Base-by-base conservation (phyloP, 2,113 vertebrate species). In the Chamaea fasciata region DNA sequence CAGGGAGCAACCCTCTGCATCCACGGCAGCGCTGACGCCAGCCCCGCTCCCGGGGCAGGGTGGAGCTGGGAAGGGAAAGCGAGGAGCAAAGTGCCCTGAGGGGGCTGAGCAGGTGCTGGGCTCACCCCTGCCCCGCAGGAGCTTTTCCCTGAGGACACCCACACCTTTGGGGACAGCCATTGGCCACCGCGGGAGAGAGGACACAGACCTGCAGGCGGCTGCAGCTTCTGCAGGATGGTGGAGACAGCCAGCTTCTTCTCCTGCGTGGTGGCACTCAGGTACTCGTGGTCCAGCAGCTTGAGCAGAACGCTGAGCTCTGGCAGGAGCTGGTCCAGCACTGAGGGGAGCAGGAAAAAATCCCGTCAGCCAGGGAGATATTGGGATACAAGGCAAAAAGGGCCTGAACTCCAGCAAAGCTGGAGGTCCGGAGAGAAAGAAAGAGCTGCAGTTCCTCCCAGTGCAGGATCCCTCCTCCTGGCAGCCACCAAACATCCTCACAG, bases 221-320 rank as follows among this genome's bases (percentile, higher is more conserved):
- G 99, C 90, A 99, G 96, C 62, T 98, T 98, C 95, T 99, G 98
- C 93, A 99, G 96, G 95, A 99, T 98, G 97, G 96, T 98, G 41
- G 98, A 98, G 83, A 99, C 98, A 0, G 98, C 98, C 80, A 97
- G 97, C 98, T 99, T 99, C 98, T 99, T 99, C 97, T 99, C 98
- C 53, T 98, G 97, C 0, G 99, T 98, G 49, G 98, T 98, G 35
- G 98, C 97, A 50, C 99, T 99, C 97, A 99, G 98, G 37, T 98
- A 98, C 96, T 99, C 99, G 0, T 98, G 98, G 94, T 99, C 99
- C 97, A 99, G 96, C 97, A 99, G 98, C 97, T 98, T 99, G 88
- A 99, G 98, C 71, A 99, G 97, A 59, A 98, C 46, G 1, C 97
- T 98, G 76, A 99, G 98, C 97, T 99, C 99, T 3, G 97, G 98